A percentile compares a stretch with the other conserved stretches of the same genome.
Evolutionary conservation across 2,888 invertebrate genomes (phyloP).

Genomic region (Autographa pulchrina): DNA sequence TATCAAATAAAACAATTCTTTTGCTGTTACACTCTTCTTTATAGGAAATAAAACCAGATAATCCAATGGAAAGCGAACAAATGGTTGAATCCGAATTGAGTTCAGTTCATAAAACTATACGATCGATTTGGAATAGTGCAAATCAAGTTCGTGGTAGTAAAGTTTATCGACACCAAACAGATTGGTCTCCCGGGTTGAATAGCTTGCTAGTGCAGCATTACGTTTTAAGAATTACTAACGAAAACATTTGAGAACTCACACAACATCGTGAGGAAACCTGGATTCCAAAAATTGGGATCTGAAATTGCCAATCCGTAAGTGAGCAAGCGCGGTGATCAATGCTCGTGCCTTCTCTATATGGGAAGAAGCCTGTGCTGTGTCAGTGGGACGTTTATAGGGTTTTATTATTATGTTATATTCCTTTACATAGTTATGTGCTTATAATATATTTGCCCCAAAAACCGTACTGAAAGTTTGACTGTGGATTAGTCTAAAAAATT

Average conservation of each 20-base stretch:
- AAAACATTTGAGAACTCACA: not conserved
- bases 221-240: not conserved
- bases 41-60: not conserved
- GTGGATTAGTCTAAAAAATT: too few relatives aligned
- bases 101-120: constrained; percentile 1
- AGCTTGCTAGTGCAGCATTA: not conserved
- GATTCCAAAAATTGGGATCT: too few relatives aligned
- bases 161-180: not conserved
- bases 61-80: not conserved
- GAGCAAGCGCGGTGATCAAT: too few relatives aligned
- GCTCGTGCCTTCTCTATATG: too few relatives aligned
- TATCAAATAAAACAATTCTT: not conserved
- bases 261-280: too few relatives aligned
- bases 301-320: too few relatives aligned
- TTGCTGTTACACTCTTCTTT: not conserved
- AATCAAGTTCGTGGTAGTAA: not conserved
- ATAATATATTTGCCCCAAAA: too few relatives aligned
- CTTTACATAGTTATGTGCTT: too few relatives aligned
- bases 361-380: too few relatives aligned
- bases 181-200: not conserved
- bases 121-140: not conserved
- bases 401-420: too few relatives aligned
- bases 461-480: too few relatives aligned
- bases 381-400: too few relatives aligned
- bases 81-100: not conserved